A percentile compares a stretch with the other conserved stretches of the same genome.
These are phyloP conservation scores for Nibea albiflora DNA, from an alignment of 2,113 vertebrate genomes.

Conservation along the genomic window DNA sequence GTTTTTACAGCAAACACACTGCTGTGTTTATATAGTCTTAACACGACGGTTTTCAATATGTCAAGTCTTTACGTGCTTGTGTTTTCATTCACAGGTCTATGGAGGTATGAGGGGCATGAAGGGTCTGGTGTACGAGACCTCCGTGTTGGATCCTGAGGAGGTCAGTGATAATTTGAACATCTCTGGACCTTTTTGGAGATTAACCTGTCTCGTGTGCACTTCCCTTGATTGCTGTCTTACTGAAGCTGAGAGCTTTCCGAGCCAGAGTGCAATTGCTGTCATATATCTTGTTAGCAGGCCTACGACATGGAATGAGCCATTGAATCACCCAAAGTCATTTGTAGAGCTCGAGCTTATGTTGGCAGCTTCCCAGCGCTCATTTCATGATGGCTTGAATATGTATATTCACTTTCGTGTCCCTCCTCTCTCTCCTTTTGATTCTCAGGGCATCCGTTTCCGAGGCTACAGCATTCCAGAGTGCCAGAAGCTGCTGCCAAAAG, in stretches of 20 bases:
- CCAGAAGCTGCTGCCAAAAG: constrained; percentile 93
- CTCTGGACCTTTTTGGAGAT: neutral
- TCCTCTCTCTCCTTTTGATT: neutral
- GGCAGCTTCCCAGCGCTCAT: neutral
- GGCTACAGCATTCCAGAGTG: constrained; percentile 98
- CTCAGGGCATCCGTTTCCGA: constrained; percentile 95
- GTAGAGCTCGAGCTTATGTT: neutral
- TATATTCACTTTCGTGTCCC: neutral
- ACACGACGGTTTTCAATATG: neutral
- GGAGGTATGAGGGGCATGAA: constrained; percentile 99
- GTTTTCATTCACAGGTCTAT: constrained; percentile 86
- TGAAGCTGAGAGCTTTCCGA: neutral
- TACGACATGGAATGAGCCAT: neutral
- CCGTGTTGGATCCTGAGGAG: constrained; percentile 96
- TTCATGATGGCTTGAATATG: neutral
- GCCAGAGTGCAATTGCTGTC: neutral
- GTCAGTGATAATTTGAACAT: constrained; percentile 77
- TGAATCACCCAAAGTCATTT: neutral
- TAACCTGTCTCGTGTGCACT: constrained; percentile 2
- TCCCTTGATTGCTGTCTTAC: constrained; percentile 26
- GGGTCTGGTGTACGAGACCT: constrained; percentile 96
- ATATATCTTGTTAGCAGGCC: neutral
- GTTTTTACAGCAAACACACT: neutral
- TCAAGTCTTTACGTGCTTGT: neutral
- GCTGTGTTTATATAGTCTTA: neutral